Conservation (phyloP, 2,113 vertebrate species). For the Aegotheles bennettii region DNA sequence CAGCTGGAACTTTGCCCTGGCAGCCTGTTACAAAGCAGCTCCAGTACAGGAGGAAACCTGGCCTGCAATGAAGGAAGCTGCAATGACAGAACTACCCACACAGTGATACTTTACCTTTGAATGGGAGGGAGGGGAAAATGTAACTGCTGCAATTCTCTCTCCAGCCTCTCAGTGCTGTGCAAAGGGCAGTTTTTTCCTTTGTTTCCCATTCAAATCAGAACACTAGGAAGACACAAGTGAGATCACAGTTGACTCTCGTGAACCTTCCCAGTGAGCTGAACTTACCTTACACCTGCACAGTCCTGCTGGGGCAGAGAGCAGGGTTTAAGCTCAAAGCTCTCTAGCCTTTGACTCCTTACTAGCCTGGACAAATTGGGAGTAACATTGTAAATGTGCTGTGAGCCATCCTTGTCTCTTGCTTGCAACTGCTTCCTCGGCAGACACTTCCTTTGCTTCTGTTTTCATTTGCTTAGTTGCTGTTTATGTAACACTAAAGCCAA, state of each 20-base stretch:
- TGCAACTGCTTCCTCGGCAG: background rate
- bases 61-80: background rate
- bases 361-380: background rate
- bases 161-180: background rate
- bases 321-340: background rate
- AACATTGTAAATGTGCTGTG: background rate
- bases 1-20: background rate
- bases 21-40: background rate
- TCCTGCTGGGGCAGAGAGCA: background rate
- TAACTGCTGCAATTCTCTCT: background rate
- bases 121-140: background rate
- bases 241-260: background rate
- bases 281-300: background rate
- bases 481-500: slow-evolving; percentile 1
- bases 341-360: background rate
- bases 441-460: slow-evolving; percentile 17
- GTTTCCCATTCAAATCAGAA: background rate
- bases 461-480: slow-evolving; percentile 13
- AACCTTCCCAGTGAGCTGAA: background rate
- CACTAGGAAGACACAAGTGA: background rate
- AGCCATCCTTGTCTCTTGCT: background rate
- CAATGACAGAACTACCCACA: background rate
- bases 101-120: background rate
- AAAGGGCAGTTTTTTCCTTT: background rate
- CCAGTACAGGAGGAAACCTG: background rate